Evolutionary conservation across 2,113 vertebrate species (phyloP), one percentile per base, ranked within the genome.

Genomic region (Bungarus multicinctus): DNA sequence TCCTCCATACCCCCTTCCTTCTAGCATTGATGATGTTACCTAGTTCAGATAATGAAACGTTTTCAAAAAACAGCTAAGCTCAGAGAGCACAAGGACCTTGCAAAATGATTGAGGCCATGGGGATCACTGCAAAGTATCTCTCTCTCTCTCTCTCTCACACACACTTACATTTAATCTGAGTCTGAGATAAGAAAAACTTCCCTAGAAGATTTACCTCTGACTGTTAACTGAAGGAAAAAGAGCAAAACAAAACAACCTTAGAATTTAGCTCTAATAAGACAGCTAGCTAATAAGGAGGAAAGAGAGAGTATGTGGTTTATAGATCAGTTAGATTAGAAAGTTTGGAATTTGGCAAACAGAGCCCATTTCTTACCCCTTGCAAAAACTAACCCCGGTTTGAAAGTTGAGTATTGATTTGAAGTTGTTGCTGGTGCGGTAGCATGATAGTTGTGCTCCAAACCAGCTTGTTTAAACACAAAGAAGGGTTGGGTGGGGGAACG

Each of bases 391-490:
- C 94, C 91, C 14, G 57, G 93, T 96, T 97, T 96, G 95, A 94
- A 94, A 97, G 87, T 96, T 0, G 0, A 97, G 91, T 96, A 95
- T 53, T 93, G 95, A 97, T 95, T 96, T 96, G 96, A 97, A 74
- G 91, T 96, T 81, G 34, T 34, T 27, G 57, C 8, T 60, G 18
- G 6, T 20, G 69, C 16, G 30, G 12, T 85, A 94, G 89, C 45
- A 90, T 92, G 94, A 95, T 97, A 95, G 96, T 95, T 96, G 6
- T 39, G 34, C 5, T 39, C 85, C 95, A 97, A 88, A 97, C 93
- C 91, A 92, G 5, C 69, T 74, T 74, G n/a, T 94, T 95, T 94
- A 97, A 96, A 96, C 96, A 96, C 95, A 94, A 97, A 97, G 94
- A 97, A 93, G 11, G 2, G 50, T 10, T 2, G 50, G 50, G 10